Percentiles rank a stretch among this genome's conserved stretches.
These are phyloP conservation scores for Chloroceryle aenea DNA, from an alignment of 2,113 vertebrate genomes.

Conservation along the genomic window DNA sequence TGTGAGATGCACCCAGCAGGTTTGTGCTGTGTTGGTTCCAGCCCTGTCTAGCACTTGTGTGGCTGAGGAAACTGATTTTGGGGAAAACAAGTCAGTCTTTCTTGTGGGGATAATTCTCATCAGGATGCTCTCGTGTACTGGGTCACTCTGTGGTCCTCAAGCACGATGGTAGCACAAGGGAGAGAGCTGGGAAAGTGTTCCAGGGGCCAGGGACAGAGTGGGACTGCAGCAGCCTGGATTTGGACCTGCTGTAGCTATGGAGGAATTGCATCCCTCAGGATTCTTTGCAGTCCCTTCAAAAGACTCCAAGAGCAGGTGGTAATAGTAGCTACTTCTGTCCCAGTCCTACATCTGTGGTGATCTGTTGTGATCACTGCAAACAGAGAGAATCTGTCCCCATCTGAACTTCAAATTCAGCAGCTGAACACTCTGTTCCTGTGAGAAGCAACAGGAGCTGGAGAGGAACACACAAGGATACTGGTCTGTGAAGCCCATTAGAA, in stretches of 20 bases:
- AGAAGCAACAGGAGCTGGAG: not conserved
- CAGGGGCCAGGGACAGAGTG: not conserved
- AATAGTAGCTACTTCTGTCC: not conserved
- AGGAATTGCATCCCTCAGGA: not conserved
- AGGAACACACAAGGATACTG: not conserved
- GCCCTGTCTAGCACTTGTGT: fast-evolving
- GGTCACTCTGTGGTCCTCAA: not conserved
- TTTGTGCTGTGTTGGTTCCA: not conserved
- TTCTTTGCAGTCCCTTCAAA: not conserved
- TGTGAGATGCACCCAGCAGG: not conserved
- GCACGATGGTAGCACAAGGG: fast-evolving
- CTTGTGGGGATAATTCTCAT: not conserved
- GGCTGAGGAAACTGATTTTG: not conserved
- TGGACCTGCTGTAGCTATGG: not conserved
- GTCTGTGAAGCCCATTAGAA: not conserved
- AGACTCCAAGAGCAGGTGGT: not conserved
- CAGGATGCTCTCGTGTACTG: not conserved
- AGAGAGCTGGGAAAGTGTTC: not conserved
- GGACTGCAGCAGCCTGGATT: not conserved
- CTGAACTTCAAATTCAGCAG: not conserved
- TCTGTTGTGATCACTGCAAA: not conserved
- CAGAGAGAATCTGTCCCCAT: not conserved
- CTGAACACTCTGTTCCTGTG: not conserved
- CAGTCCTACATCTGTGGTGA: not conserved
- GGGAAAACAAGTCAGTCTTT: not conserved